Evolutionary conservation across 2,888 invertebrate genomes (phyloP).

Genomic region (Meliscaeva auricollis): DNA sequence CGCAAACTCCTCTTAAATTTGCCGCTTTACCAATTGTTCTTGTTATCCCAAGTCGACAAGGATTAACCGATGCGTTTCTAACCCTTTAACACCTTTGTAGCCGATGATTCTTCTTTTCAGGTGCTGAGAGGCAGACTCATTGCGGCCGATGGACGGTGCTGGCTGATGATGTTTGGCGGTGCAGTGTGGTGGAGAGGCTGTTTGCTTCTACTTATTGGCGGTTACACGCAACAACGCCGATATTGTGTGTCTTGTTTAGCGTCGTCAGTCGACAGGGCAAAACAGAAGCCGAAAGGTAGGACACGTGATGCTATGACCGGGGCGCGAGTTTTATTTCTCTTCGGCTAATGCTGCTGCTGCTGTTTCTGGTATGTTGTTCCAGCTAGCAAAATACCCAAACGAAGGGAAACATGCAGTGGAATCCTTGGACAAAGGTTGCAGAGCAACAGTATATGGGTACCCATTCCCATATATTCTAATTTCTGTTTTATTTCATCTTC

Average conservation of each 20-base stretch:
- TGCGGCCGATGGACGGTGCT: slow-evolving; percentile 6
- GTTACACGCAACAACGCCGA: slow-evolving; percentile 68
- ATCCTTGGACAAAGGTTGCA: slow-evolving; percentile 62
- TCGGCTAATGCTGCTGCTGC: not conserved
- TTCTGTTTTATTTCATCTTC: slow-evolving; percentile 56
- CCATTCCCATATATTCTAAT: slow-evolving; percentile 61
- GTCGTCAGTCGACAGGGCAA: slow-evolving; percentile 63
- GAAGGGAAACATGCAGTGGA: slow-evolving; percentile 60
- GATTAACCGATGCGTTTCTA: slow-evolving; percentile 76
- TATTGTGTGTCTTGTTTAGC: slow-evolving; percentile 73
- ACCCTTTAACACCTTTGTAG: slow-evolving; percentile 76
- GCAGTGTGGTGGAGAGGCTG: slow-evolving; percentile 4
- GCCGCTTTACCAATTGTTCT: slow-evolving; percentile 76
- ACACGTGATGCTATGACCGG: slow-evolving; percentile 72
- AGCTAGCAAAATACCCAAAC: slow-evolving; percentile 57
- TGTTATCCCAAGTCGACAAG: slow-evolving; percentile 75
- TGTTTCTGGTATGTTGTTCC: slow-evolving; percentile 6
- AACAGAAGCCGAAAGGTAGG: slow-evolving; percentile 73
- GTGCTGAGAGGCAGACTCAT: slow-evolving; percentile 3
- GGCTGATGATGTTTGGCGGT: slow-evolving; percentile 23
- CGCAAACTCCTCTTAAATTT: slow-evolving; percentile 61
- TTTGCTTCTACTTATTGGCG: slow-evolving; percentile 69
- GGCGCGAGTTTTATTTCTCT: slow-evolving; percentile 31
- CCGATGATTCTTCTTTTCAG: slow-evolving; percentile 40
- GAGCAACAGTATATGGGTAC: slow-evolving; percentile 16